Base-by-base conservation (phyloP, 2,888 invertebrate species). In the Pyralis farinalis region DNA sequence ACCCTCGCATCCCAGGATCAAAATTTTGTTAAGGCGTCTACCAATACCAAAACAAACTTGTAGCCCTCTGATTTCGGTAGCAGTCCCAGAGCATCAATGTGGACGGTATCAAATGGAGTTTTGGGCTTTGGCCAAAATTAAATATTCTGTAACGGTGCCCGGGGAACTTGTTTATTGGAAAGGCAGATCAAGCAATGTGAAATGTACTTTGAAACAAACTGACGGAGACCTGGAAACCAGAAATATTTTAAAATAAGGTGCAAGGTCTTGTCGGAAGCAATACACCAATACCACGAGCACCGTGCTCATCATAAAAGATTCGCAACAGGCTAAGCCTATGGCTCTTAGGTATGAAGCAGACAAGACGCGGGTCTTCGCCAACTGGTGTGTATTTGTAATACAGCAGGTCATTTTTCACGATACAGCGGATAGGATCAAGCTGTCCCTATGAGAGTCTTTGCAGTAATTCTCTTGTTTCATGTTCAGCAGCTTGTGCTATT, bases 21-120 rank as follows among this genome's bases (percentile, higher is more conserved):
- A n/a, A n/a, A 61, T 38, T 57, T 57, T 7, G 49, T 40, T 34
- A 48, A 58, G 0, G 57, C 42, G 10, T 58, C 58, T 10, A 58
- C 37, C 0, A 54, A n/a, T 5, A 56, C 29, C 9, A 58, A 34
- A 3, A 53, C 39, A 28, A 42, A 43, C 6, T 36, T 34, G 16
- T 40, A 47, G 8, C 44, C 51, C 8, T 50, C 40, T 0, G 49
- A 46, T 30, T 49, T 4, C 7, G 49, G 40, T 0, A 52, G 12
- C 0, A 48, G 52, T 6, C 55, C 49, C 1, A 51, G 25, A 0
- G 20, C 48, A n/a, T 55, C 55, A 0, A 12, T 7, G 28, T 53
- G 53, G 1, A 55, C 1, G 0, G 36, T 40, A 0, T 34, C 8
- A 20, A 56, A 54, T 1, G 52, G 52, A 1, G 5, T 8, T 12